These are phyloP conservation scores for Rhinopithecus roxellana DNA, from an alignment of 2,113 vertebrate genomes.

Conservation along the genomic window DNA sequence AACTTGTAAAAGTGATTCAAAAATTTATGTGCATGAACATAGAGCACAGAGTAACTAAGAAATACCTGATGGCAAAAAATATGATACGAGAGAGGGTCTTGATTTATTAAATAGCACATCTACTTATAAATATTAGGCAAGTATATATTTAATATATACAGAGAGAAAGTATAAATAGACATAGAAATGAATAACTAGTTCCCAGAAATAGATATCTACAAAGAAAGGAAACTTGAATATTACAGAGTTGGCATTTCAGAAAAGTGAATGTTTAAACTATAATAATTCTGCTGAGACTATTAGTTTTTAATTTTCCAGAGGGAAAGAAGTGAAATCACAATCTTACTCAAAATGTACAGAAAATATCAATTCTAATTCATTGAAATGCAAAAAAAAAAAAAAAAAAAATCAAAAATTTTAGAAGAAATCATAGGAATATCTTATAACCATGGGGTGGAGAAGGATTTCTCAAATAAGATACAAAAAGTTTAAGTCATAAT, in stretches of 20 bases:
- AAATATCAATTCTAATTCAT: background rate
- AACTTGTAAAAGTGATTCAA: background rate
- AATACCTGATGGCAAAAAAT: background rate
- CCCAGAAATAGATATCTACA: background rate
- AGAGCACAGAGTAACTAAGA: background rate
- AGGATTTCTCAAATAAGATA: background rate
- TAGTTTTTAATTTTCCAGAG: background rate
- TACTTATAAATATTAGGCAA: background rate
- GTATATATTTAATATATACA: background rate
- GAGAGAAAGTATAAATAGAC: background rate
- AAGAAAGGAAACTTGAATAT: background rate
- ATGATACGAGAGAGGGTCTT: background rate
- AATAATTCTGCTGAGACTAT: background rate
- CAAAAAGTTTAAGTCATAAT: background rate
- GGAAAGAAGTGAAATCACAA: background rate
- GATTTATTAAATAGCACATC: background rate
- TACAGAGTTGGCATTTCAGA: background rate
- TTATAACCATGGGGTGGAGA: background rate
- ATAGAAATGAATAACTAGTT: background rate
- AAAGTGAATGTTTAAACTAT: background rate
- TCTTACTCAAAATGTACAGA: background rate
- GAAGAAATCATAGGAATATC: background rate
- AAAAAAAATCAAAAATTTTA: background rate
- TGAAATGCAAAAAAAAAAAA: background rate
- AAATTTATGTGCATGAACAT: background rate